These are phyloP conservation scores for Zygothrica quintamaculata DNA, from an alignment of 2,888 invertebrate genomes.

Conservation along the genomic window DNA sequence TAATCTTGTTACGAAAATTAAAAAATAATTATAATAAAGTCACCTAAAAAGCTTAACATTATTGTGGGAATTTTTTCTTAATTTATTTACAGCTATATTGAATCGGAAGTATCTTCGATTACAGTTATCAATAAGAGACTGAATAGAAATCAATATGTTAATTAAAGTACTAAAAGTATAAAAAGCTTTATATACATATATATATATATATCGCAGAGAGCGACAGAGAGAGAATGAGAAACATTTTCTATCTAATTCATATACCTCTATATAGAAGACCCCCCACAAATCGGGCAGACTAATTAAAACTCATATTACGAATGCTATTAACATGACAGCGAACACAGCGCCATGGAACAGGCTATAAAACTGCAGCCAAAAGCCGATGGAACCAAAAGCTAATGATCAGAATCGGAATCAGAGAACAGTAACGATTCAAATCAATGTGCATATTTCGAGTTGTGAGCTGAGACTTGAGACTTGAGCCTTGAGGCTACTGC, in stretches of 20 bases:
- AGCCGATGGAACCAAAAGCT: not conserved
- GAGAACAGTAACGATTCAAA: slow-evolving; percentile 67
- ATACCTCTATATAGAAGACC: slow-evolving; percentile 34
- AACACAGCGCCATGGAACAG: slow-evolving; percentile 74
- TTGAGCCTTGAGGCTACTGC: slow-evolving; percentile 59
- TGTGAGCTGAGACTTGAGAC: slow-evolving; percentile 28
- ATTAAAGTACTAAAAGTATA: slow-evolving; percentile 16
- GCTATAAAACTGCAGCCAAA: slow-evolving; percentile 51
- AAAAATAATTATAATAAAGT: no score
- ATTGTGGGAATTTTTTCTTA: no score
- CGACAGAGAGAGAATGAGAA: slow-evolving; percentile 25
- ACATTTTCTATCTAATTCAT: slow-evolving; percentile 30
- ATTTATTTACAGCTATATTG: no score
- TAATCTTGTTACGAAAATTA: no score
- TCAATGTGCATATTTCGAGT: slow-evolving; percentile 77
- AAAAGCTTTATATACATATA: not conserved
- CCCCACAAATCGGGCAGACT: slow-evolving; percentile 69
- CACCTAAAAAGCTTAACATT: no score
- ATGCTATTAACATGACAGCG: slow-evolving; percentile 79
- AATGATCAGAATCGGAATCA: slow-evolving; percentile 12
- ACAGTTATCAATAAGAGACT: no score
- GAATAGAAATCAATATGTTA: slow-evolving; percentile 24
- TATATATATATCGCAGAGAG: slow-evolving; percentile 28
- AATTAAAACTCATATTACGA: slow-evolving; percentile 79
- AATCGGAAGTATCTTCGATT: no score